Conservation (phyloP, 2,113 vertebrate species). For the Tor tambroides region DNA sequence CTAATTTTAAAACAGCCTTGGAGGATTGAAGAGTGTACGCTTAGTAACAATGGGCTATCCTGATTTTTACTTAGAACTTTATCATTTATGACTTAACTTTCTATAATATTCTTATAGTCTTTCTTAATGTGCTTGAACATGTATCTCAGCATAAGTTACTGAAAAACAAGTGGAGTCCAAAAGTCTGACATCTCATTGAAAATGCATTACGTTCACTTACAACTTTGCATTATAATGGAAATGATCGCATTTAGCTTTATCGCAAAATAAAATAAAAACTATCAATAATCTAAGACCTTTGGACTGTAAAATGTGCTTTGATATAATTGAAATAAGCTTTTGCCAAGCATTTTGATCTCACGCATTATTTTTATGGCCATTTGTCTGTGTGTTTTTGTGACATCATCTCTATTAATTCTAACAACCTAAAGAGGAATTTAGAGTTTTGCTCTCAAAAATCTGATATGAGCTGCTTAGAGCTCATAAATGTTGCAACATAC, state of each 20-base stretch:
- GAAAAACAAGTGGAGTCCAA: no score
- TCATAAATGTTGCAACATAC: conserved; percentile 2
- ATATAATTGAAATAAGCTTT: no score
- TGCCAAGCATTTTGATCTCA: neutral
- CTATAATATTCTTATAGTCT: neutral
- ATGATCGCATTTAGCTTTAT: neutral
- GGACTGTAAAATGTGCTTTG: neutral
- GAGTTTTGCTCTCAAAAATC: conserved; percentile 17
- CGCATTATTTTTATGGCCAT: neutral
- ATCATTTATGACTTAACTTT: neutral
- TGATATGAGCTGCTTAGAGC: neutral
- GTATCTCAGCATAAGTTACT: neutral
- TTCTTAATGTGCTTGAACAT: neutral
- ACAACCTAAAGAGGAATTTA: neutral
- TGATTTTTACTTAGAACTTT: neutral
- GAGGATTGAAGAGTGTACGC: neutral
- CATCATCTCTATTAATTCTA: conserved; percentile 22
- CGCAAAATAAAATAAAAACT: neutral
- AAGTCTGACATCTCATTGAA: no score
- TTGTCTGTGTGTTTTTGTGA: conserved; percentile 6
- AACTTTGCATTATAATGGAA: neutral
- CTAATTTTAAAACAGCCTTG: conserved; percentile 8
- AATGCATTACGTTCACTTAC: neutral
- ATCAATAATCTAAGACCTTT: neutral
- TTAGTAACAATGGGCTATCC: neutral